Evolutionary conservation across 2,797 vertebrate species (phyloP).

Genomic region (Craterocephalus amniculus): DNA sequence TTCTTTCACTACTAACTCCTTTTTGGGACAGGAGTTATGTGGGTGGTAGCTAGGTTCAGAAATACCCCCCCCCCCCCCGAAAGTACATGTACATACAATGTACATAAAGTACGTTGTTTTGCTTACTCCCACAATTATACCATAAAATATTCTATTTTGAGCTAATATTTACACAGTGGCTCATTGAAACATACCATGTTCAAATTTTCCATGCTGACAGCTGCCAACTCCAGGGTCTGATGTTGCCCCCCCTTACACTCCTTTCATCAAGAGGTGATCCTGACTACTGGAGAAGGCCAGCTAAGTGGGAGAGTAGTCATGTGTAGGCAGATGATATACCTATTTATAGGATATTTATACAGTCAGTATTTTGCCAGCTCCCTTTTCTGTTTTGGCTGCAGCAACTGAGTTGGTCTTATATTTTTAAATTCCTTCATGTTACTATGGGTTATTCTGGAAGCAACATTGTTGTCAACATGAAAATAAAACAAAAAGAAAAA

Average conservation of each 20-base stretch:
- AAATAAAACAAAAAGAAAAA: background rate
- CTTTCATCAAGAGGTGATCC: background rate
- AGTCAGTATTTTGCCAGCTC: background rate
- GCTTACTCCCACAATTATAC: background rate
- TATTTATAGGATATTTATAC: conserved; percentile 3
- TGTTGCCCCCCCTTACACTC: background rate
- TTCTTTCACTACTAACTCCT: background rate
- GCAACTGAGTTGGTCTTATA: background rate
- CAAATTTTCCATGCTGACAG: background rate
- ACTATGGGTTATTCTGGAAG: conserved; percentile 8
- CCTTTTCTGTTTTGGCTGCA: conserved; percentile 7
- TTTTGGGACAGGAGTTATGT: background rate
- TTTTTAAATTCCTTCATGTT: background rate
- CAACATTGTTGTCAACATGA: background rate
- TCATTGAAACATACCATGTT: background rate
- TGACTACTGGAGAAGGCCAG: background rate
- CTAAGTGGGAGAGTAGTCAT: background rate
- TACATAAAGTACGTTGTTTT: background rate
- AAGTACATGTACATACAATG: too few species aligned
- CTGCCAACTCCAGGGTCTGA: background rate
- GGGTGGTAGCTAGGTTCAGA: background rate
- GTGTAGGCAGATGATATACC: conserved; percentile 16
- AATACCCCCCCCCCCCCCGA: too few species aligned
- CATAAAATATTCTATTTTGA: background rate
- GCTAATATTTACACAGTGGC: background rate